Evolutionary conservation across 2,113 vertebrate genomes (phyloP), one percentile per base, ranked within the genome.

Genomic region (Pseudonaja textilis): DNA sequence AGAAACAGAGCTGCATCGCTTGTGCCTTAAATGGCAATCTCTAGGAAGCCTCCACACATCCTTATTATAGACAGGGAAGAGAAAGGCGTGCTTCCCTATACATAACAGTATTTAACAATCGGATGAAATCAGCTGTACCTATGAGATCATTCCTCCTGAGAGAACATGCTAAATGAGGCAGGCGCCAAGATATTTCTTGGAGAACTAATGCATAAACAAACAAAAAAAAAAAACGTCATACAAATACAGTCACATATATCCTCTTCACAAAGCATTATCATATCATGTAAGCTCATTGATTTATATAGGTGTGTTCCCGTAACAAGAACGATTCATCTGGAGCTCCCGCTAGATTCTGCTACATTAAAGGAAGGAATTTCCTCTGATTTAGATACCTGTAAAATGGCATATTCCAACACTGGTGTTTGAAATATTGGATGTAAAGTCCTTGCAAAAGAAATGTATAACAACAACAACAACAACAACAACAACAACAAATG

Each of bases 41-140:
- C 90, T 92, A 88, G 18, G 5, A 26, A 89, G 7, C 50, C 11
- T 16, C 25, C 93, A 90, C 18, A 0, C 8, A 45, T 55, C 2
- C 42, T 92, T 94, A 8, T 81, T 94, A 45, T 10, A 94, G 87
- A 22, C 18, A 93, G 91, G 64, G 4, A 74, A 42, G 3, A 86
- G 16, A 55, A 12, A 55, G 25, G 91, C 90, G 54, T 0, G 61
- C 87, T 92, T 22, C 39, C 86, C 16, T 94, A 29, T 57, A 9
- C 3, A 94, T 8, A 54, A 57, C 92, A 3, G 0, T 87, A 29
- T 26, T 3, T 81, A n/a, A 92, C 2, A 87, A 54, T 94, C 74
- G 90, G 89, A 61, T 34, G 56, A 92, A 11, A 10, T 92, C 55
- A 85, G 90, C 90, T n/a, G 87, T 61, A 93, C 92, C 55, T 95